Evolutionary conservation across 2,113 vertebrate species (phyloP), one percentile per base, ranked within the genome.

Genomic region (Upupa epops): DNA sequence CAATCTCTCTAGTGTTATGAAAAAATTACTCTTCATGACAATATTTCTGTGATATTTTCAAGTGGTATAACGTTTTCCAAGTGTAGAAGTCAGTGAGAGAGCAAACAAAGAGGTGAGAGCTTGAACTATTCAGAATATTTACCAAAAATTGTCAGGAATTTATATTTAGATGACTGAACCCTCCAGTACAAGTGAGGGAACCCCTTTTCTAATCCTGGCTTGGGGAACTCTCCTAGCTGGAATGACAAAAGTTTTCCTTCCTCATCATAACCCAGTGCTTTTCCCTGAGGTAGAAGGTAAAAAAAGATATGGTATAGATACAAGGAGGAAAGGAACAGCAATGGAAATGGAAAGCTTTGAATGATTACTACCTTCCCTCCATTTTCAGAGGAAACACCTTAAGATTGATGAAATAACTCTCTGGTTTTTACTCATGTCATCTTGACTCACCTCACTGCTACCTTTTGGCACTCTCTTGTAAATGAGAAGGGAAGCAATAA

Each of bases 21-120:
- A 80, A 76, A 70, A 83, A 21, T 75, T 91, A 26, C 9, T 31
- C 20, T 83, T 86, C 7, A 29, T 19, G 64, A 49, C 78, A 51
- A 55, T 95, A 88, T 82, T 36, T 75, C 46, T 56, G 34, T 61
- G 36, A 12, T 65, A 54, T 61, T 83, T 92, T 84, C 71, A 66
- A 82, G 66, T 70, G 64, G n/a, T 77, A 40, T 63, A 66, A 72
- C 52, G 13, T 74, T 86, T 83, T 90, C 16, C 37, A 69, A 86
- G 88, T 76, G 15, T 82, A 88, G 63, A 82, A 68, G 61, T 87
- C 89, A 74, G 64, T 64, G 76, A 89, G 79, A 95, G 61, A 88
- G 59, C 80, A 93, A 90, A 86, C 21, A 71, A 88, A 91, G 40
- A 85, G 56, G 40, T 3, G 6, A 64, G 11, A 64, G 2, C 14